Evolutionary conservation across 2,113 vertebrate genomes (phyloP).

Genomic region (Myrmecobius fasciatus): DNA sequence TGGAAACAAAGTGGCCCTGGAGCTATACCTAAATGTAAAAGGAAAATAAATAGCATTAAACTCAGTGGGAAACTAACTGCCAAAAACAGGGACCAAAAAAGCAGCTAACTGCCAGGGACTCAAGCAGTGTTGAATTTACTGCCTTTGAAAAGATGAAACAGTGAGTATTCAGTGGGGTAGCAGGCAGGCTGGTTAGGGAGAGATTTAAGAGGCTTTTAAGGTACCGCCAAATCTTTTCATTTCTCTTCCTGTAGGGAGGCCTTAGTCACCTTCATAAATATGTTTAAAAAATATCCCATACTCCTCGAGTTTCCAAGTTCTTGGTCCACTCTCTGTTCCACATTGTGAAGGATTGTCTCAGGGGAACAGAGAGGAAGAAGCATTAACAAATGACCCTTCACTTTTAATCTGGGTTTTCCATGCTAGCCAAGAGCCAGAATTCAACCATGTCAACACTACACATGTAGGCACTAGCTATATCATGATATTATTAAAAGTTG

Average conservation of each 20-base stretch:
- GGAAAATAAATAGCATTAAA: neutral
- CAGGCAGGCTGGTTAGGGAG: neutral
- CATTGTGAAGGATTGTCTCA: neutral
- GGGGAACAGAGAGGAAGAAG: neutral
- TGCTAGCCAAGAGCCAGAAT: neutral
- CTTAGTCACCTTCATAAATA: neutral
- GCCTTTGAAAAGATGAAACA: conserved; percentile 24
- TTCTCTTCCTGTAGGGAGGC: conserved; percentile 30
- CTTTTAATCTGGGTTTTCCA: neutral
- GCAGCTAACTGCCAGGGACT: neutral
- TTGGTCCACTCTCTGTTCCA: neutral
- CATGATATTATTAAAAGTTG: neutral
- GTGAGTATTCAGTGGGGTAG: neutral
- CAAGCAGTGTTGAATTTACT: conserved; percentile 9
- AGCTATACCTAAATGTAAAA: neutral
- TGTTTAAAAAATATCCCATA: neutral
- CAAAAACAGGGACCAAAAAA: neutral
- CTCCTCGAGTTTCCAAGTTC: neutral
- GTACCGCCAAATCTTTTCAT: neutral
- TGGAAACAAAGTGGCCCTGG: neutral
- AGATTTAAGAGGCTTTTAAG: conserved; percentile 48
- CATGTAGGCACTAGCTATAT: neutral
- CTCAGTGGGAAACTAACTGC: neutral
- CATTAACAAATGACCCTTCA: neutral
- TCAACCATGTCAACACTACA: neutral